Percentiles rank a stretch among this genome's conserved stretches.
phyloP scores from a whole-genome alignment of 2,888 invertebrate genomes.

The Euclidia mi region DNA sequence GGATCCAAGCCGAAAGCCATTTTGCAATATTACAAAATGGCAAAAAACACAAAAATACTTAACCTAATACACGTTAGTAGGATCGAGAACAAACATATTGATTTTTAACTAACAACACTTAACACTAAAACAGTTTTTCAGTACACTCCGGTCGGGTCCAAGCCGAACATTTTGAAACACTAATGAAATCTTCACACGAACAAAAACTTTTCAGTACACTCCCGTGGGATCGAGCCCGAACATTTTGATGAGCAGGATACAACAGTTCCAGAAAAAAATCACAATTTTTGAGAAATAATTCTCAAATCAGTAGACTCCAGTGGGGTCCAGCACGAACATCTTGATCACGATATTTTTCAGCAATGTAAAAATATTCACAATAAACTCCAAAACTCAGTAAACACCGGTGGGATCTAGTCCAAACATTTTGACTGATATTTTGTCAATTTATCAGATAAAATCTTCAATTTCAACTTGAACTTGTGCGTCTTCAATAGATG shows the following conservation, averaged over 20 bases:
- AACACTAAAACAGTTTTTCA: slow-evolving; percentile 66
- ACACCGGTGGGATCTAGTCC: slow-evolving; percentile 83
- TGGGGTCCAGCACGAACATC: slow-evolving; percentile 82
- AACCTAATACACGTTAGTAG: slow-evolving; percentile 75
- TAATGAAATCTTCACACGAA: slow-evolving; percentile 54
- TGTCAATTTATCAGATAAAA: slow-evolving; percentile 26
- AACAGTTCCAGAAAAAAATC: slow-evolving; percentile 29
- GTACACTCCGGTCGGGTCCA: slow-evolving; percentile 75
- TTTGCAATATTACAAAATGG: slow-evolving; percentile 56
- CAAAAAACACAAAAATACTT: slow-evolving; percentile 46
- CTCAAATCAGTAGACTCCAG: slow-evolving; percentile 74
- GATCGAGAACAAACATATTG: slow-evolving; percentile 69
- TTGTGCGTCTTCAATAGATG: slow-evolving; percentile 75
- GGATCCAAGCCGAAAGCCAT: slow-evolving; percentile 79
- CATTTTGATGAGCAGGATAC: slow-evolving; percentile 69
- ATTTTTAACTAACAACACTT: slow-evolving; percentile 49
- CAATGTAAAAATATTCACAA: slow-evolving; percentile 23
- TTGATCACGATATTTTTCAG: slow-evolving; percentile 57
- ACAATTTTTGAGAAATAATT: slow-evolving; percentile 30
- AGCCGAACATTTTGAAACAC: slow-evolving; percentile 71
- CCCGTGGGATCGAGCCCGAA: slow-evolving; percentile 84
- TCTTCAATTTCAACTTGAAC: slow-evolving; percentile 45
- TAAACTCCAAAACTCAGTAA: slow-evolving; percentile 66
- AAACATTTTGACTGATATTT: slow-evolving; percentile 69
- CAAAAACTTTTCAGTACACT: slow-evolving; percentile 76